Base-by-base conservation (phyloP, 2,113 vertebrate species). In the Steatornis caripensis region DNA sequence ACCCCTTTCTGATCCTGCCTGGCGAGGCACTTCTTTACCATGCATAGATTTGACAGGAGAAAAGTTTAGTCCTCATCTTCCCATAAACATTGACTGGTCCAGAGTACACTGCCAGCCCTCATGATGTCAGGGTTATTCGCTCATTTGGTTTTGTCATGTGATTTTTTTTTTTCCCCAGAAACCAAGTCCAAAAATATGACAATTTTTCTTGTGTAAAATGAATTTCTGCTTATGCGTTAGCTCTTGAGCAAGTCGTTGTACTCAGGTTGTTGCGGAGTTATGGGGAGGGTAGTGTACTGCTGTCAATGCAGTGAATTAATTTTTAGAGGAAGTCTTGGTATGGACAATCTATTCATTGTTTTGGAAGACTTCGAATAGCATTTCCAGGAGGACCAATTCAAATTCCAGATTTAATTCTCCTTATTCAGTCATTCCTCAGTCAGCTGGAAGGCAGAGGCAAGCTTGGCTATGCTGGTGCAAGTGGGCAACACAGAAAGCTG, bases 261-360 rank as follows among this genome's bases (percentile, higher is more conserved):
- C 53, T 92, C 86, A 93, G 72, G 81, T 65, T 43, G 89, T 55
- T 55, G 34, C 54, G 49, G 80, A 89, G 48, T 14, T 92, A 43
- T 78, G 51, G 55, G 37, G 57, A 91, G 34, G 24, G 22, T 75
- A 45, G 11, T 26, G 21, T 64, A 23, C 43, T 58, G 19, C 34
- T 24, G 53, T 92, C 49, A 69, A 8, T 36, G 37, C 61, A 57
- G 11, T 82, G 43, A 91, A 79, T 41, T 89, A 3, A 91, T 87
- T 87, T 92, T 69, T 58, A 87, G 49, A 83, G 92, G 89, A 97
- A 95, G 49, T 92, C 74, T 69, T 82, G 92, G 37, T 84, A 76
- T 36, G 69, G 69, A 32, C 10, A 58, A 34, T 80, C 88, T 80
- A 29, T 72, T 76, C 21, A 60, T 72, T 76, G 48, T 36, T 95